Evolutionary conservation across 2,113 vertebrate genomes (phyloP), one percentile per base, ranked within the genome.

Genomic region (Dermatemys mawii): DNA sequence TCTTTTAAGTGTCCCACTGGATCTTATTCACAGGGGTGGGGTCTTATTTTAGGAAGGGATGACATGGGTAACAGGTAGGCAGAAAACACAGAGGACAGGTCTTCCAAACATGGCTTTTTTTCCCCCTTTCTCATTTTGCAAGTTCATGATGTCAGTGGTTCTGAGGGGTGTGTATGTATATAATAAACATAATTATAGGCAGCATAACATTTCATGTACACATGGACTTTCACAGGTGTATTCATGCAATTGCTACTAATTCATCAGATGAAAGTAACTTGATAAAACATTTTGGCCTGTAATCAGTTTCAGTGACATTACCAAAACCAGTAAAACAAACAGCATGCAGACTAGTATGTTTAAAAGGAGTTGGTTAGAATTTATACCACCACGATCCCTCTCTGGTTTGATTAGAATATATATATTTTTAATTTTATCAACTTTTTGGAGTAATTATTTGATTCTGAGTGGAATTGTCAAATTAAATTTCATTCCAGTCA

Each of bases 21-120:
- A 84, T 90, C 88, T 97, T 96, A 96, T 93, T 96, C 94, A 96
- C 91, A n/a, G 49, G 95, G 96, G 55, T 38, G 94, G 96, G 96
- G 82, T 92, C 92, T 88, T 70, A 29, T 82, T 95, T 81, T 19
- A 86, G 83, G 86, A 76, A 27, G 27, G 91, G 95, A 87, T 81
- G 93, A 95, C 93, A 76, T 16, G 88, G 81, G 83, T 92, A 85
- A 80, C 27, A 44, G 8, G 41, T 83, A 94, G 80, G 91, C 90
- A 89, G 79, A 87, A 92, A 81, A 60, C 82, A 89, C 38, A 1
- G 85, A 86, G 87, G 94, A 51, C 94, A 94, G 95, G 87, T 93
- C 95, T 93, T 90, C 78, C 73, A 46, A 27, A 76, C 12, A 4
- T 67, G 22, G 8, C 5, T 44, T 4, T 73, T 75, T 73, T 75